A percentile compares a stretch with the other conserved stretches of the same genome.
Conservation (phyloP, 2,888 invertebrate genomes). For the Aromia moschata region DNA sequence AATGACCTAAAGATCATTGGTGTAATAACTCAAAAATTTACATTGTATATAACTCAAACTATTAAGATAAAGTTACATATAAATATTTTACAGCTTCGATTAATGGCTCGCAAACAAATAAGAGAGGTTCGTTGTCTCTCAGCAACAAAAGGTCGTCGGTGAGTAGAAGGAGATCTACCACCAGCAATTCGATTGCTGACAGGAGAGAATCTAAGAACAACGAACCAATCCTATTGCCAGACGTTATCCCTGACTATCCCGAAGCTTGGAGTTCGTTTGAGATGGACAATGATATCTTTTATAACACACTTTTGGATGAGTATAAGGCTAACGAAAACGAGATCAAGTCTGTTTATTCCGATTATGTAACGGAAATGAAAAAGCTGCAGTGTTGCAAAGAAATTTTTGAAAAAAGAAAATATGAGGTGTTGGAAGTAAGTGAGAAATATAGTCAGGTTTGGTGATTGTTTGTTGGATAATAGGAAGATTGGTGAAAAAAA, state of each 20-base stretch:
- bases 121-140: constrained; percentile 4
- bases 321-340: constrained; percentile 40
- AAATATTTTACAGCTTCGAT: constrained; percentile 18
- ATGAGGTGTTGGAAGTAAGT: constrained; percentile 40
- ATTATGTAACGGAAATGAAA: constrained; percentile 38
- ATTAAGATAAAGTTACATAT: too few relatives aligned
- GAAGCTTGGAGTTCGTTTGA: constrained; percentile 40
- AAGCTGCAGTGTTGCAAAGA: constrained; percentile 32
- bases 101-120: constrained; percentile 9
- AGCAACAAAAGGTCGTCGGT: constrained; percentile 1
- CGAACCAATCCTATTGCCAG: constrained; percentile 29
- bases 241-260: constrained; percentile 38
- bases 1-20: too few relatives aligned
- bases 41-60: too few relatives aligned
- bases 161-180: constrained; percentile 26
- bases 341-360: constrained; percentile 27
- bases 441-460: too few relatives aligned
- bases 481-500: too few relatives aligned
- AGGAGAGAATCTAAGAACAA: constrained; percentile 29
- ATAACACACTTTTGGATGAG: constrained; percentile 34
- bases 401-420: constrained; percentile 33
- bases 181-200: constrained; percentile 1
- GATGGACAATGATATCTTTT: constrained; percentile 17
- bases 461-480: too few relatives aligned
- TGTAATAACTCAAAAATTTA: too few relatives aligned